Conservation (phyloP, 2,888 invertebrate genomes). For the Antheraea yamamai region DNA sequence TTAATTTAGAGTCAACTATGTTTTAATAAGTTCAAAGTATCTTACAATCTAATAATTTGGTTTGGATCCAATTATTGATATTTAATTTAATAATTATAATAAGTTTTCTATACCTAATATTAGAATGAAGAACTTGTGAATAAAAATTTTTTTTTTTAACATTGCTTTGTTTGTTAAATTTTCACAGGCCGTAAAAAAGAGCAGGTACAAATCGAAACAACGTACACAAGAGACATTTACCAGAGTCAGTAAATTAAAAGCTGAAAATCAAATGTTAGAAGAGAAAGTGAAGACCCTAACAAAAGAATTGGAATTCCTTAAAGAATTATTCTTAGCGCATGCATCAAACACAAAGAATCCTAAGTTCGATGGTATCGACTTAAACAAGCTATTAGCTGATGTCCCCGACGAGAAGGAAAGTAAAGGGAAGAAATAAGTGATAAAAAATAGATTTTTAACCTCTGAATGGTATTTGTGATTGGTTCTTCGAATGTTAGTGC, state of each 20-base stretch:
- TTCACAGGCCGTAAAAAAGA: constrained; percentile 90
- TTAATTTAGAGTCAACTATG: no score
- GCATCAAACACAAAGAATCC: constrained; percentile 84
- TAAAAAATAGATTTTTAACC: constrained; percentile 6
- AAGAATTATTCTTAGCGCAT: constrained; percentile 90
- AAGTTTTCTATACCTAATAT: no score
- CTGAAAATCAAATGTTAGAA: constrained; percentile 90
- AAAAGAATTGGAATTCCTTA: constrained; percentile 89
- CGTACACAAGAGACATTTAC: constrained; percentile 89
- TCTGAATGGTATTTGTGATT: constrained; percentile 17
- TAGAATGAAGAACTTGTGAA: no score
- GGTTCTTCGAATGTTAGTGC: constrained; percentile 12
- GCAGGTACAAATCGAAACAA: constrained; percentile 89
- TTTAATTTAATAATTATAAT: no score
- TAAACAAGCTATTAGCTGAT: constrained; percentile 81
- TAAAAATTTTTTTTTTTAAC: no score
- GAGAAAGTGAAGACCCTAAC: constrained; percentile 91
- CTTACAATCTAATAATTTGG: no score
- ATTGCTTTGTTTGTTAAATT: constrained; percentile 18
- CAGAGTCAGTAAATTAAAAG: constrained; percentile 87
- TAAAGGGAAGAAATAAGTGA: constrained; percentile 37
- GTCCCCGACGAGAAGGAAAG: constrained; percentile 66
- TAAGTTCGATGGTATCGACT: constrained; percentile 81
- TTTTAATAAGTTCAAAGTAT: no score
- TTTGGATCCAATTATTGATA: no score